These are phyloP conservation scores for Therioaphis trifolii DNA, from an alignment of 2,888 invertebrate species.

Conservation along the genomic window DNA sequence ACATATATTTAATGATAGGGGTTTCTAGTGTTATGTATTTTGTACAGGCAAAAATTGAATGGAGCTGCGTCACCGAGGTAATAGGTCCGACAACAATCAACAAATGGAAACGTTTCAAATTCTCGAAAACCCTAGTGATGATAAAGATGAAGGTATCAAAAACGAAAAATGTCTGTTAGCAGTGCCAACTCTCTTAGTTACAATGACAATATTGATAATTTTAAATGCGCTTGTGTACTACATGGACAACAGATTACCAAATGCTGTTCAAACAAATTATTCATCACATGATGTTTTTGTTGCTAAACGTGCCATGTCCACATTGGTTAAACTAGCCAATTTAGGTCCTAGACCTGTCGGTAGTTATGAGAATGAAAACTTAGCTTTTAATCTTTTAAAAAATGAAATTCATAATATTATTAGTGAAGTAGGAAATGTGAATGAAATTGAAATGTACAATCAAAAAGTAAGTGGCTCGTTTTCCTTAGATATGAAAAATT, in stretches of 20 bases:
- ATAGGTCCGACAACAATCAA: conserved; percentile 45
- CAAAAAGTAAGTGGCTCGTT: conserved; percentile 71
- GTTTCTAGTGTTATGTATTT: conserved; percentile 56
- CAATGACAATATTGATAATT: neutral
- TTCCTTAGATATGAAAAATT: conserved; percentile 67
- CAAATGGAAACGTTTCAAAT: conserved; percentile 53
- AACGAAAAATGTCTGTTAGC: conserved; percentile 50
- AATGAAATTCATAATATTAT: conserved; percentile 68
- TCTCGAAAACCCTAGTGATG: conserved; percentile 1
- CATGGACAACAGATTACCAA: conserved; percentile 50
- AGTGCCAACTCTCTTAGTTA: neutral
- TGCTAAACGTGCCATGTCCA: conserved; percentile 66
- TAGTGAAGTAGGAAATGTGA: conserved; percentile 66
- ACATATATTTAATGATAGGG: conserved; percentile 43
- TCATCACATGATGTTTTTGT: conserved; percentile 64
- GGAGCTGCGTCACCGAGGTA: conserved; percentile 56
- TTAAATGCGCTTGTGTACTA: conserved; percentile 36
- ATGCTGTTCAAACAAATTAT: neutral
- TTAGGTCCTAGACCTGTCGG: conserved; percentile 67
- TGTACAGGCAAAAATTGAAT: conserved; percentile 54
- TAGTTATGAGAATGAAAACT: conserved; percentile 67
- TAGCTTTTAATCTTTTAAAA: conserved; percentile 69
- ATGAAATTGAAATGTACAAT: conserved; percentile 69
- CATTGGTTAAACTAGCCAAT: conserved; percentile 65
- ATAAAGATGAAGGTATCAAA: conserved; percentile 18